These are phyloP conservation scores for Phthorimaea operculella DNA, from an alignment of 1,140 invertebrate species.

Conservation along the genomic window DNA sequence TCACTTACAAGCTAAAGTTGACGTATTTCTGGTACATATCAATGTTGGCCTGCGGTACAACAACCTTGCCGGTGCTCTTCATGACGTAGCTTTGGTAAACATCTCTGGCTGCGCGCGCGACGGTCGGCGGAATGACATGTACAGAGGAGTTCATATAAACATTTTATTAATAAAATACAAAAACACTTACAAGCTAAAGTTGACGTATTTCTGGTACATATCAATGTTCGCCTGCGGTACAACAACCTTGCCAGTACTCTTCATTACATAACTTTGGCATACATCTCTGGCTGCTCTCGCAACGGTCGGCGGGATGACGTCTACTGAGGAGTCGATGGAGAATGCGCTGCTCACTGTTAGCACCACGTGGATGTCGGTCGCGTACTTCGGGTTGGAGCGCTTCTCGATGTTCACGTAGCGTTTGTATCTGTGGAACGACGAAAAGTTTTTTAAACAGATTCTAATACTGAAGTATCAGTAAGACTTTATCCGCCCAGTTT, in stretches of 20 bases:
- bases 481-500: no score
- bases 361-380: conserved; percentile 61
- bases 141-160: no score
- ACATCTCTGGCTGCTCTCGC: conserved; percentile 71
- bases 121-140: no score
- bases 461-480: no score
- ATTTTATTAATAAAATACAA: conserved; percentile 2
- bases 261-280: conserved; percentile 74
- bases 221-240: conserved; percentile 37
- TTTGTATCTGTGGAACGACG: conserved; percentile 72
- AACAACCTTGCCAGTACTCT: conserved; percentile 32
- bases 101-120: conserved; percentile 70
- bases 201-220: conserved; percentile 53
- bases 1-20: conserved; percentile 35
- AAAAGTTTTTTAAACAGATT: background rate
- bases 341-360: conserved; percentile 69
- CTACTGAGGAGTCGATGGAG: conserved; percentile 66
- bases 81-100: conserved; percentile 77
- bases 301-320: conserved; percentile 72
- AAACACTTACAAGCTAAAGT: conserved; percentile 35
- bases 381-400: conserved; percentile 65
- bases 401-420: conserved; percentile 74
- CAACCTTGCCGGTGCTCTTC: conserved; percentile 34
- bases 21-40: conserved; percentile 53
- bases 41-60: conserved; percentile 34